Percentiles rank a stretch among this genome's conserved stretches.
Evolutionary conservation across 2,797 vertebrate genomes (phyloP).

Genomic region (Tolypeutes matacus): DNA sequence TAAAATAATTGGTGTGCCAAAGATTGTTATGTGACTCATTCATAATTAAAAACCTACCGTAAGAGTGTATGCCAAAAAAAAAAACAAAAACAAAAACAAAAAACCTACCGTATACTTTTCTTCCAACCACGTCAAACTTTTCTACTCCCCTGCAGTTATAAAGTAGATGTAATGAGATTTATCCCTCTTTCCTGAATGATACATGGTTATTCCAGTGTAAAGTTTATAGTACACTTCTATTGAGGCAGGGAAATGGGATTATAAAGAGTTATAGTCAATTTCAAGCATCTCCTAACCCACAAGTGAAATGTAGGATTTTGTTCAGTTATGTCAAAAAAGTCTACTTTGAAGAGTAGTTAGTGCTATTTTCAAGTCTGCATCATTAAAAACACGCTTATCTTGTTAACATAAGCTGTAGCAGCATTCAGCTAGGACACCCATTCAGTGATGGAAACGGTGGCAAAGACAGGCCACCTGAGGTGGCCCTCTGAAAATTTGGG

Average conservation of each 20-base stretch:
- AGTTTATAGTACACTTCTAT: background rate
- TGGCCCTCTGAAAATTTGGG: background rate
- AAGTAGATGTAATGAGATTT: background rate
- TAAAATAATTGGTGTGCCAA: background rate
- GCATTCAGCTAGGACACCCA: background rate
- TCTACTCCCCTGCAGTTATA: background rate
- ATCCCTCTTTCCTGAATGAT: background rate
- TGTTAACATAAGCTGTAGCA: background rate
- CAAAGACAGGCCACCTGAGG: background rate
- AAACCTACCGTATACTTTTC: background rate
- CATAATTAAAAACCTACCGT: background rate
- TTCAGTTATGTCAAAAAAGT: conserved; percentile 64
- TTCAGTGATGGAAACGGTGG: background rate
- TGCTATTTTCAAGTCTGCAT: conserved; percentile 8
- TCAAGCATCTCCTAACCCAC: background rate
- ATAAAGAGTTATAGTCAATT: background rate
- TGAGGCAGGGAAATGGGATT: background rate
- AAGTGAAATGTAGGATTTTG: background rate
- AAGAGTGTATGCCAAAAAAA: no score
- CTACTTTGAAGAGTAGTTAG: conserved; percentile 43
- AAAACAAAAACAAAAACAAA: no score
- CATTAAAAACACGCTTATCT: background rate
- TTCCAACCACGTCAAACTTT: background rate
- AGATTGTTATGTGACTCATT: background rate
- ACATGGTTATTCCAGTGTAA: background rate